Evolutionary conservation across 2,797 vertebrate genomes (phyloP).

Genomic region (Myoxocephalus aenaeus): DNA sequence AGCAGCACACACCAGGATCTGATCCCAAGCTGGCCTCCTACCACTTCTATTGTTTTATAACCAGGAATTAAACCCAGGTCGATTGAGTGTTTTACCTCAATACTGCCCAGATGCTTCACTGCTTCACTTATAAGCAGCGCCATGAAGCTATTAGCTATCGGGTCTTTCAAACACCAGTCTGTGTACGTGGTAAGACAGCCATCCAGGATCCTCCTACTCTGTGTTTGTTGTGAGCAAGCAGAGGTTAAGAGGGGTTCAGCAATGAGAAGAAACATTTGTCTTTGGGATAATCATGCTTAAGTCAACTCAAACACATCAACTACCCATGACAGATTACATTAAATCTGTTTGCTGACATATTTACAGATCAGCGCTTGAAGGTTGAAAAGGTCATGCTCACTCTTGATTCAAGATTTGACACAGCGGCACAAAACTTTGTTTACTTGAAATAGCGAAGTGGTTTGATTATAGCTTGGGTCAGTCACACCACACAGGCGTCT

Average conservation of each 20-base stretch:
- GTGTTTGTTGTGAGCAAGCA: constrained; percentile 60
- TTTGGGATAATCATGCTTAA: constrained; percentile 68
- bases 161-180: constrained; percentile 32
- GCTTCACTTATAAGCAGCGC: constrained; percentile 48
- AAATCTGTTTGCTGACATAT: constrained; percentile 64
- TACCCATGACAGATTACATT: constrained; percentile 53
- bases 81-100: constrained; percentile 24
- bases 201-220: constrained; percentile 20
- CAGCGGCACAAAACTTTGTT: constrained; percentile 52
- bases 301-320: constrained; percentile 60
- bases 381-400: constrained; percentile 47
- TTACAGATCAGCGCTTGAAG: constrained; percentile 54
- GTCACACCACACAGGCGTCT: constrained; percentile 41
- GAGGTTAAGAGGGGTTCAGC: constrained; percentile 29
- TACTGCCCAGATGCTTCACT: constrained; percentile 14
- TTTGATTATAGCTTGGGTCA: constrained; percentile 58
- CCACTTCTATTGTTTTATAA: constrained; percentile 43
- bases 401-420: constrained; percentile 43
- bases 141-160: constrained; percentile 51
- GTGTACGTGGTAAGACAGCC: constrained; percentile 30
- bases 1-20: constrained; percentile 11
- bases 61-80: constrained; percentile 35
- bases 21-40: constrained; percentile 34
- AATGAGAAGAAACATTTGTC: constrained; percentile 58
- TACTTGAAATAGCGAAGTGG: constrained; percentile 36